These are phyloP conservation scores for Lepilemur septentrionalis DNA, from an alignment of 2,797 vertebrate genomes.

Conservation along the genomic window DNA sequence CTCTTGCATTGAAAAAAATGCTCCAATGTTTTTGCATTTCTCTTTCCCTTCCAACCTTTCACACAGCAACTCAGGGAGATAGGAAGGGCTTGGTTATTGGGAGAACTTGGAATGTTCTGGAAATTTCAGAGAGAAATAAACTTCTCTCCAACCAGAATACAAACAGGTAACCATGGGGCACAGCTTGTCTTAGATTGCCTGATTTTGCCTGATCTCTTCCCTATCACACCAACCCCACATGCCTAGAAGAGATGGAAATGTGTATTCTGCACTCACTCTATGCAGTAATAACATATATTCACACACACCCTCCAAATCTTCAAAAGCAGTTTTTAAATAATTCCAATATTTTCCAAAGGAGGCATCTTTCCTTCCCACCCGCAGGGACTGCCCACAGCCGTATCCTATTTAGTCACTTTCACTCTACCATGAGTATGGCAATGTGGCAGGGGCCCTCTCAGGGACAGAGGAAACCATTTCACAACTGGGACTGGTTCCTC, in stretches of 20 bases:
- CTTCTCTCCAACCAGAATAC: not conserved
- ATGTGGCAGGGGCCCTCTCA: not conserved
- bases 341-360: constrained; percentile 9
- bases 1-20: not conserved
- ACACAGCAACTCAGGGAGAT: not conserved
- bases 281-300: not conserved
- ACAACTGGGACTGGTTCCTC: not conserved
- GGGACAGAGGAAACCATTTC: not conserved
- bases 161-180: not conserved
- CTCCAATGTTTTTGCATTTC: not conserved
- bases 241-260: not conserved
- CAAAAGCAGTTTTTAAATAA: not conserved
- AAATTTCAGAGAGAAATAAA: not conserved
- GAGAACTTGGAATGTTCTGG: not conserved
- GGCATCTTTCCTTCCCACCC: not conserved
- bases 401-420: not conserved
- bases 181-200: not conserved
- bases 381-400: not conserved
- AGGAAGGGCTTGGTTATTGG: not conserved
- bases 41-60: not conserved
- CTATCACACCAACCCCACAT: not conserved
- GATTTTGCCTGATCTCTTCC: not conserved
- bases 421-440: not conserved
- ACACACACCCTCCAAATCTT: not conserved
- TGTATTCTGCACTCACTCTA: not conserved